Evolutionary conservation across 1,140 invertebrate species (phyloP).

Genomic region (Dreissena rostriformis): DNA sequence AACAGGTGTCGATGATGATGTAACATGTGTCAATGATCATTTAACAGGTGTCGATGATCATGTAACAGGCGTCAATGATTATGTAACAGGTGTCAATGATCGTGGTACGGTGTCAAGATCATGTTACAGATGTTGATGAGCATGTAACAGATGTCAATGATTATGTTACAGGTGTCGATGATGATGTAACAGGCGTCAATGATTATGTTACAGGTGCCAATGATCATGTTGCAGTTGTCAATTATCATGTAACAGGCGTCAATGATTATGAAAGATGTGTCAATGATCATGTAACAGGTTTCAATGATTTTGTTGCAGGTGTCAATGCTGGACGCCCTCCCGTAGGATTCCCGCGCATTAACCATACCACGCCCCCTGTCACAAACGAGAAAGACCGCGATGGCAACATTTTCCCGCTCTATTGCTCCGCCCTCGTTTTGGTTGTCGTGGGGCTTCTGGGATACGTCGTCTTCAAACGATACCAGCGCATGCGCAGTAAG

Average conservation of each 20-base stretch:
- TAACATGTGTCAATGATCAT: no score
- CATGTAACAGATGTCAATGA: no score
- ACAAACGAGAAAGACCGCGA: constrained; percentile 60
- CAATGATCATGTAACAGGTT: not conserved
- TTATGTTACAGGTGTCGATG: no score
- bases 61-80: no score
- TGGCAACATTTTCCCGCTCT: constrained; percentile 75
- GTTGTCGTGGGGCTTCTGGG: constrained; percentile 76
- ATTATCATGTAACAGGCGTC: not conserved
- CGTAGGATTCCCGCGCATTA: not conserved
- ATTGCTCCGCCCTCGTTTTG: constrained; percentile 76
- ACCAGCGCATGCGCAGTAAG: constrained; percentile 69
- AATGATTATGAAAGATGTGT: not conserved
- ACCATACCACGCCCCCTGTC: constrained; percentile 42
- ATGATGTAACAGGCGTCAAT: no score
- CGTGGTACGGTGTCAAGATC: no score
- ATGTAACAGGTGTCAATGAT: no score
- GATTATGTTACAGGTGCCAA: no score
- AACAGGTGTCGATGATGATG: no score
- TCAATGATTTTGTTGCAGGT: constrained; percentile 30
- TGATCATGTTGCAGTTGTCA: no score
- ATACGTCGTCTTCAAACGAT: constrained; percentile 77
- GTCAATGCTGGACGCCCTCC: constrained; percentile 15
- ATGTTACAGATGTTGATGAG: no score
- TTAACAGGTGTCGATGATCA: no score